Evolutionary conservation across 1,140 invertebrate genomes (phyloP).

Genomic region (Ips nitidus): DNA sequence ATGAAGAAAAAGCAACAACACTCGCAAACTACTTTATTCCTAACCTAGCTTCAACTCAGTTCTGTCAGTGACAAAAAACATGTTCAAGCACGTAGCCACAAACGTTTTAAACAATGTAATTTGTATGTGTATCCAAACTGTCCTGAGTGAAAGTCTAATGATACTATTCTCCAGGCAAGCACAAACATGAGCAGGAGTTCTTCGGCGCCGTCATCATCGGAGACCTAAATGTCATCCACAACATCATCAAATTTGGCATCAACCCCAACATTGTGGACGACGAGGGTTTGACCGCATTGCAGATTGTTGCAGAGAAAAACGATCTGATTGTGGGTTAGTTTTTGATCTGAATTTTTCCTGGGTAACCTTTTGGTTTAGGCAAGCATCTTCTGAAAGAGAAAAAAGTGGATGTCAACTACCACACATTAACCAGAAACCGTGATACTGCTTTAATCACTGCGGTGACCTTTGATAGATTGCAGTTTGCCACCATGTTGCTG

Average conservation of each 20-base stretch:
- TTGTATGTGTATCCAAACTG: no score
- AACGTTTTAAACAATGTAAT: no score
- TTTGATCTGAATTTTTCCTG: neutral
- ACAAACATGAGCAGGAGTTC: slow-evolving; percentile 2
- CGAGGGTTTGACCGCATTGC: slow-evolving; percentile 7
- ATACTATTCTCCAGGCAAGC: slow-evolving; percentile 7
- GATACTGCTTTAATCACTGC: slow-evolving; percentile 17
- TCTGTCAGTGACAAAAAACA: no score
- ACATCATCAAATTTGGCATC: neutral
- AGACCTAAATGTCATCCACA: neutral
- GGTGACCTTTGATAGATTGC: neutral
- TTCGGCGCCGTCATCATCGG: slow-evolving; percentile 8
- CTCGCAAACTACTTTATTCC: no score
- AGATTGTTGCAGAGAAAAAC: slow-evolving; percentile 20
- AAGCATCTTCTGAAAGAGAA: slow-evolving; percentile 2
- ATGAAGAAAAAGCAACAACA: no score
- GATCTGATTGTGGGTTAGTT: neutral
- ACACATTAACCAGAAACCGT: neutral
- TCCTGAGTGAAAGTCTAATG: no score
- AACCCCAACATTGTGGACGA: slow-evolving; percentile 11
- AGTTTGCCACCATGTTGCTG: slow-evolving; percentile 10
- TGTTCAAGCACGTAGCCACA: no score
- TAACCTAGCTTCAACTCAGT: no score
- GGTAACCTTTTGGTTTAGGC: neutral
- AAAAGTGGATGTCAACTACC: slow-evolving; percentile 4